These are phyloP conservation scores for Dryococelus australis DNA, from an alignment of 2,888 invertebrate genomes.

Conservation along the genomic window DNA sequence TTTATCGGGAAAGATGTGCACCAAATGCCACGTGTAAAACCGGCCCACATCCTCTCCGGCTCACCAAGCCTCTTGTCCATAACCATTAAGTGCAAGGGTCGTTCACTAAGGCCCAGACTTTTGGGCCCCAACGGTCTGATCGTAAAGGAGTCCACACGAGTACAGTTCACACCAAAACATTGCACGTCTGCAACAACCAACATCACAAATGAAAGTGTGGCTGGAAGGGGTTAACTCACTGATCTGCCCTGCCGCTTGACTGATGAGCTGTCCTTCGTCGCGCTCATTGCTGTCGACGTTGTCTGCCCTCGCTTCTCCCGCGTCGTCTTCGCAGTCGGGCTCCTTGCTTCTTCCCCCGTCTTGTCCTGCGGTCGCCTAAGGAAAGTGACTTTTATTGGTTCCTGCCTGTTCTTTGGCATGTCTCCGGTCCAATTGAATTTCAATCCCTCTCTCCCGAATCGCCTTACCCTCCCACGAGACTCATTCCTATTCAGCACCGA, in stretches of 20 bases:
- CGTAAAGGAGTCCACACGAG: too few species aligned
- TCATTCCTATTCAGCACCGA: background rate
- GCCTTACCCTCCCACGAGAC: background rate
- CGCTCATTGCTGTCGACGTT: background rate
- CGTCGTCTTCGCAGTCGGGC: background rate
- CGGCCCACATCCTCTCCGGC: too few species aligned
- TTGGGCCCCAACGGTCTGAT: too few species aligned
- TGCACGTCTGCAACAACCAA: too few species aligned
- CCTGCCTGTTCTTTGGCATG: slow-evolving; percentile 9
- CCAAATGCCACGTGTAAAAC: too few species aligned
- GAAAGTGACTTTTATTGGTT: slow-evolving; percentile 10
- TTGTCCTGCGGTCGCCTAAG: background rate
- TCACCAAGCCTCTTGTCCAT: too few species aligned
- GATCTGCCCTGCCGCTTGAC: background rate
- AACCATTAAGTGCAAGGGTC: too few species aligned
- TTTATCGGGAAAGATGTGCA: too few species aligned
- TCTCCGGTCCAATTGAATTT: slow-evolving; percentile 3
- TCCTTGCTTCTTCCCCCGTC: background rate
- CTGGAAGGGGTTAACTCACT: background rate
- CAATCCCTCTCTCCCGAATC: background rate
- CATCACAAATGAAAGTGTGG: too few species aligned
- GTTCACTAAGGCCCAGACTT: too few species aligned
- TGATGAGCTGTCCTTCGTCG: background rate
- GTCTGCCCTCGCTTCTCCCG: background rate
- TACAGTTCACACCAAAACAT: too few species aligned